Base-by-base conservation (phyloP, 1,140 invertebrate genomes). In the Caenorhabditis elegans region DNA sequence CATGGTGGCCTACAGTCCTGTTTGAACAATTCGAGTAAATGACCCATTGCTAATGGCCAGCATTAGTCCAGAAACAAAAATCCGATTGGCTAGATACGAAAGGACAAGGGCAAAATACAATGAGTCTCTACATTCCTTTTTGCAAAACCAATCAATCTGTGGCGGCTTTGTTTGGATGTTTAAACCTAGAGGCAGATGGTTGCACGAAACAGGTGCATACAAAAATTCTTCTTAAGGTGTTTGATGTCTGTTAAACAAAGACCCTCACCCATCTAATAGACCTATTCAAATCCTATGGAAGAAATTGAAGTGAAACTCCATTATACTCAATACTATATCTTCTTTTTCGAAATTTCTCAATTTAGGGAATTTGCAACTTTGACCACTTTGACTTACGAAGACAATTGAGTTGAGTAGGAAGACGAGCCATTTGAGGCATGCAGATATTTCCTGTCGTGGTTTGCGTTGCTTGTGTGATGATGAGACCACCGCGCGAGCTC, bases 381-480 rank as follows among this genome's bases (percentile, higher is more conserved):
- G n/a, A n/a, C 15, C 36, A 81, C 53, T 28, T 39, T 24, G 77
- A 89, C 88, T 90, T 77, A 88, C 88, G 82, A 88, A 90, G 76
- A 90, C 85, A 36, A 90, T 75, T 78, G 89, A 90, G 78, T 88
- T 88, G 77, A 90, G 47, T 26, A 83, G 22, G 79, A 88, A 88
- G 79, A 89, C 89, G 22, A 85, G 51, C 88, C 89, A 88, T 83
- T 88, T 88, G 15, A 90, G 83, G 28, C 83, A 86, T 15, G 88
- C 87, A 78, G 89, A 90, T 36, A 88, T 88, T 55, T 88, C 87
- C 75, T 88, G 87, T 46, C 87, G 81, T 31, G 87, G 87, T 79
- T 88, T 88, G 43, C 79, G 70, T 39, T 55, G 48, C 43, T 79
- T 80, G 24, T 70, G 60, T 70, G 60, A 70, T 34, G 60, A 70